These are phyloP conservation scores for Epirrhoe tristata DNA, from an alignment of 2,888 invertebrate genomes.

Conservation along the genomic window DNA sequence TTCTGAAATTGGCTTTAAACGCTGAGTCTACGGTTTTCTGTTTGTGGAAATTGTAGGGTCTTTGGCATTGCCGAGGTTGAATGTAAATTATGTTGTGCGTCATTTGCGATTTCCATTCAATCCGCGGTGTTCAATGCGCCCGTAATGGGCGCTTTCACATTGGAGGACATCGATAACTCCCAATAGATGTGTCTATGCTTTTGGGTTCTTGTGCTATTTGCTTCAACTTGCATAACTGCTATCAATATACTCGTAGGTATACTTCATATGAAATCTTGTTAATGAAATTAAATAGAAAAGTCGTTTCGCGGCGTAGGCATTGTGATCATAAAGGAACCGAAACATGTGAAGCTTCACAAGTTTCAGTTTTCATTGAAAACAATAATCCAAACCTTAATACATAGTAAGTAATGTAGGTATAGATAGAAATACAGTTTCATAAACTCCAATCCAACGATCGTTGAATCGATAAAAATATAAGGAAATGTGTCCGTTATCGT, in stretches of 20 bases:
- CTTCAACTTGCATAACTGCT: background rate
- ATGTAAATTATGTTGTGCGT: slow-evolving; percentile 11
- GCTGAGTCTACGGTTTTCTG: slow-evolving; percentile 9
- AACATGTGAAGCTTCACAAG: too few relatives aligned
- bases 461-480: too few relatives aligned
- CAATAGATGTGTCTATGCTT: background rate
- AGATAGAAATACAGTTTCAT: too few relatives aligned
- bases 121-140: background rate
- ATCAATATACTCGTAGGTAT: background rate
- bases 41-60: slow-evolving; percentile 6
- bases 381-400: too few relatives aligned
- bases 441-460: too few relatives aligned
- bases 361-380: too few relatives aligned
- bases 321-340: too few relatives aligned
- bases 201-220: background rate
- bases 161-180: background rate
- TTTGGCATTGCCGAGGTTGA: slow-evolving; percentile 17
- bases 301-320: too few relatives aligned
- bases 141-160: slow-evolving; percentile 5
- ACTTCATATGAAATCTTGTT: too few relatives aligned
- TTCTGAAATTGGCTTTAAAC: slow-evolving; percentile 15
- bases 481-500: too few relatives aligned
- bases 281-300: too few relatives aligned
- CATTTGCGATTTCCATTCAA: slow-evolving; percentile 16
- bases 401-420: too few relatives aligned